A percentile compares a stretch with the other conserved stretches of the same genome.
Conservation (phyloP, 2,888 invertebrate genomes). For the Drosophila stalkeri region DNA sequence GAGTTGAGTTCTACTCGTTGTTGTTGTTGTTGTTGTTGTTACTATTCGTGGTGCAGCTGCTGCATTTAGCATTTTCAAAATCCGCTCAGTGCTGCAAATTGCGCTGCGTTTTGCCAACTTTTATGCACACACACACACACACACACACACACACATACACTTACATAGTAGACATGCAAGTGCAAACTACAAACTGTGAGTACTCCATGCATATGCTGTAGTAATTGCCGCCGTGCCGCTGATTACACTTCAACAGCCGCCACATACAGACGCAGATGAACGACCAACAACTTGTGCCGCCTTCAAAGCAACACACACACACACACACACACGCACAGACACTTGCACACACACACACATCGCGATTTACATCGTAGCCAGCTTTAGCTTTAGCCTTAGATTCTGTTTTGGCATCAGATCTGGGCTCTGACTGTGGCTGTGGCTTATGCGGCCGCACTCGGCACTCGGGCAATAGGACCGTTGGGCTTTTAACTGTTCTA, state of each 20-base stretch:
- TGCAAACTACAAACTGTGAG: constrained; percentile 59
- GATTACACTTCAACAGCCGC: constrained; percentile 77
- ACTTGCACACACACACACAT: constrained; percentile 7
- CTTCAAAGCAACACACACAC: constrained; percentile 41
- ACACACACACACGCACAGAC: constrained; percentile 1
- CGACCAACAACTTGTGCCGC: constrained; percentile 61
- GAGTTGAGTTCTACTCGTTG: constrained; percentile 13
- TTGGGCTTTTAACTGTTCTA: constrained; percentile 76
- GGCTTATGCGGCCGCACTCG: constrained; percentile 32
- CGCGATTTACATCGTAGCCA: constrained; percentile 17
- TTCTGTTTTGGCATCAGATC: constrained; percentile 26
- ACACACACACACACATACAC: constrained; percentile 17
- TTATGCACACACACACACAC: constrained; percentile 39
- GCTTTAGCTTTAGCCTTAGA: constrained; percentile 35
- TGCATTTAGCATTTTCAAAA: constrained; percentile 62
- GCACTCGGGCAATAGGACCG: constrained; percentile 63
- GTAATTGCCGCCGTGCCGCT: constrained; percentile 81
- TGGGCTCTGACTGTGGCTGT: constrained; percentile 11
- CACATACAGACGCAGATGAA: constrained; percentile 60
- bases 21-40: constrained; percentile 13
- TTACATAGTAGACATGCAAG: constrained; percentile 36
- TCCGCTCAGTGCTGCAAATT: constrained; percentile 79
- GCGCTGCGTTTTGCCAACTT: constrained; percentile 72
- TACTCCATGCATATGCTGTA: constrained; percentile 67
- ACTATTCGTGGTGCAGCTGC: constrained; percentile 25